Evolutionary conservation across 2,888 invertebrate genomes (phyloP), one percentile per base, ranked within the genome.

Genomic region (Cantharis rufa): DNA sequence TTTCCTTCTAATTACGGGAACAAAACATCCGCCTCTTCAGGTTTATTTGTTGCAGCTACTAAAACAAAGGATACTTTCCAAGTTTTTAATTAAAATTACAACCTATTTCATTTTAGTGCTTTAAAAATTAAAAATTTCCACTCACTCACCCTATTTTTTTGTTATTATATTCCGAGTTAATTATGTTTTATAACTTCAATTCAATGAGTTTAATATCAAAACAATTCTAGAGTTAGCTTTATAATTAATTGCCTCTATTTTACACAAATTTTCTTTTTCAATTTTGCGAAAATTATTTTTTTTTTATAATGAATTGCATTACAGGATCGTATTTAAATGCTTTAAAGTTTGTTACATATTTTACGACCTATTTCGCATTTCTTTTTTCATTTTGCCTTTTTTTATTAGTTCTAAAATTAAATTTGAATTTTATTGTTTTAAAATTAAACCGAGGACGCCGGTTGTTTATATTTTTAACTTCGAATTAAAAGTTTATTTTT

Each of bases 41-140:
- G 84, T 86, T 86, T 87, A 86, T 87, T 87, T 86, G 86, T 84
- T 86, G 83, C 83, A 84, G 85, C 84, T 84, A 85, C 85, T 86
- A 86, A 86, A 87, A 87, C 87, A 87, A 87, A 87, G 85, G 86
- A 86, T 86, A 87, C 87, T 87, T 87, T 85, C 86, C 86, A 86
- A 87, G 86, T 87, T 87, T 87, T 87, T 87, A 87, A 87, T 87
- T 87, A 87, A 87, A 87, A 87, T 87, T 87, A 87, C 87, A 86
- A 86, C 86, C 86, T 86, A 87, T 87, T 87, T 86, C 86, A 85
- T 86, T 87, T 86, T 86, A 87, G 83, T 86, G 85, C 86, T 86
- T 86, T 84, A 86, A 86, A 86, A 86, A 86, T 86, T 86, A 86
- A 86, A 86, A 86, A 86, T 85, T 85, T 85, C 74, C 78, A 74